Base-by-base conservation (phyloP, 2,113 vertebrate genomes). In the Chamaea fasciata region DNA sequence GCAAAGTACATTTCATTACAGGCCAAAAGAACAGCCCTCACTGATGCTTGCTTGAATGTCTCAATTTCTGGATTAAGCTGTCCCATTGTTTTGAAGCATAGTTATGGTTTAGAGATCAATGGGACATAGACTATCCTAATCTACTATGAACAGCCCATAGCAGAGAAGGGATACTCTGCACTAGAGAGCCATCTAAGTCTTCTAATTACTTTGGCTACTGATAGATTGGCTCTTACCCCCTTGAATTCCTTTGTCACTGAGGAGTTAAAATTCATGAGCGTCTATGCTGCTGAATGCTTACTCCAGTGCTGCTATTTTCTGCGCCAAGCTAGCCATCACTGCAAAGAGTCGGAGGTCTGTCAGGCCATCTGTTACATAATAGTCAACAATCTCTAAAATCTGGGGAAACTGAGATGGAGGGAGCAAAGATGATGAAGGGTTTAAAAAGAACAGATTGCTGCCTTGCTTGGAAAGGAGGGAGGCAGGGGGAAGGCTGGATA, bases 301-400 rank as follows among this genome's bases (percentile, higher is more conserved):
- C 98, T 98, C 98, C 97, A 99, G 97, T 97, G 98, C 98, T 96
- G 98, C 98, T 95, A 99, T 98, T 98, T 99, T 99, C 98, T 98
- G 98, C 52, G 98, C 98, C 98, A 99, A 98, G 96, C 99, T 99
- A 92, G 98, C 98, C 93, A 99, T 98, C 96, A 98, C 98, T 1
- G 98, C 98, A 89, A 99, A 99, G 96, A 99, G 99, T 97, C 98
- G 97, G 97, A 99, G 98, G 98, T 99, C 99, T 97, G 99, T 98
- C 83, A 98, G 98, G 91, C 99, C 99, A 98, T 99, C 99, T 98
- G 99, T 99, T 98, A 99, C 98, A 96, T 98, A 98, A 98, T 99
- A 98, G 98, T 98, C 98, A 98, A 99, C 98, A 98, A 99, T 98
- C 98, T 99, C 98, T 95, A 99, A 97, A 98, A 99, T 99, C 99